Base-by-base conservation (phyloP, 2,888 invertebrate species). In the Dryococelus australis region DNA sequence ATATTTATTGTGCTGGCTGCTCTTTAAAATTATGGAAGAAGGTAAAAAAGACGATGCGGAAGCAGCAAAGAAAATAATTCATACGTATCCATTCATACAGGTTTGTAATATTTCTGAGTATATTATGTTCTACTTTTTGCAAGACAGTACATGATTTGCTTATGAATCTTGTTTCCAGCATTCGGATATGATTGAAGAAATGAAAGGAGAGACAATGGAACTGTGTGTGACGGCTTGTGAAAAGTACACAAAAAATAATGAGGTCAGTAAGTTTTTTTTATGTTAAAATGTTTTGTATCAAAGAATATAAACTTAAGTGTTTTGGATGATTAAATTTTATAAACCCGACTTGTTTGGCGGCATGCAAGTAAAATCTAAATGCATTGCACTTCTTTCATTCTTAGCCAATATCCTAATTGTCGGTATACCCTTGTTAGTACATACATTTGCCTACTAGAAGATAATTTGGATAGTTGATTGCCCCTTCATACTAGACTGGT, bases 171-270 rank as follows among this genome's bases (percentile, higher is more conserved):
- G 90, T 91, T 92, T 92, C 81, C 93, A 98, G 98, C 96, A 97
- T 92, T 96, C 97, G 1, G 99, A 99, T 92, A 98, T 99, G 98
- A 94, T 95, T 47, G 98, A 98, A 90, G 98, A 99, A 93, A 97
- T 98, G 96, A 96, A 96, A 90, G 94, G 94, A 51, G 99, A 99
- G 93, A 96, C 97, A 0, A 95, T 98, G 93, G 98, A 99, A 92
- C 92, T 98, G 89, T 97, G 97, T 89, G 97, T 98, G 86, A 97
- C 98, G 5, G 98, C 98, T 0, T 98, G 98, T 92, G 99, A 99
- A 93, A 98, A 98, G 93, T 96, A 95, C 92, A 93, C 97, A 0
- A 93, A 95, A 12, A 98, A 98, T 93, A 97, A 98, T 92, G 96
- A 96, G 94, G 96, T 96, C 92, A 91, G 90, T 80, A 85, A 78